Evolutionary conservation across 2,797 vertebrate species (phyloP).

Genomic region (Heterohyrax brucei): DNA sequence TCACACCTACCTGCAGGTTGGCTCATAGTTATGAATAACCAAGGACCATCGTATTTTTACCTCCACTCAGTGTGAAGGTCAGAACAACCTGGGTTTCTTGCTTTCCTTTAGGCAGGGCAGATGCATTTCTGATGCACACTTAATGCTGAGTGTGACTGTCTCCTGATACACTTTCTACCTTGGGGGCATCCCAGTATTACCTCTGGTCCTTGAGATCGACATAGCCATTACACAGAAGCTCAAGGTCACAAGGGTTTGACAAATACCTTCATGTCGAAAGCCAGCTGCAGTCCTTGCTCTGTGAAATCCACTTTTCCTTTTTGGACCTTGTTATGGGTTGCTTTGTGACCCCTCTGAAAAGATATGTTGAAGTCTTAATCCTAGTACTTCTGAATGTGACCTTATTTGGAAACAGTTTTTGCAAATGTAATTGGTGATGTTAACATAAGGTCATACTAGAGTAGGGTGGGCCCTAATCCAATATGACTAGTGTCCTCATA

Average conservation of each 20-base stretch:
- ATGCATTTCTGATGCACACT: neutral
- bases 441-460: neutral
- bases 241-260: neutral
- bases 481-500: neutral
- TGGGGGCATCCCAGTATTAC: neutral
- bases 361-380: too few relatives aligned
- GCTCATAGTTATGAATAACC: neutral
- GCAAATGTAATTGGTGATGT: neutral
- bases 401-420: neutral
- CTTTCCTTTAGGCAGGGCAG: too few relatives aligned
- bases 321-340: neutral
- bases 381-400: neutral
- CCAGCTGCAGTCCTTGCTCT: neutral
- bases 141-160: rapidly evolving
- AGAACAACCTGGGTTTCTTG: neutral
- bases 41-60: neutral
- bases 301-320: neutral
- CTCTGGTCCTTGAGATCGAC: neutral
- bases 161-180: neutral
- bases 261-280: rapidly evolving
- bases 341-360: too few relatives aligned
- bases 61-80: neutral
- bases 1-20: neutral
- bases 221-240: neutral
- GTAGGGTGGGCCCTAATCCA: neutral